Base-by-base conservation (phyloP, 2,797 vertebrate species). In the Platalea minor region DNA sequence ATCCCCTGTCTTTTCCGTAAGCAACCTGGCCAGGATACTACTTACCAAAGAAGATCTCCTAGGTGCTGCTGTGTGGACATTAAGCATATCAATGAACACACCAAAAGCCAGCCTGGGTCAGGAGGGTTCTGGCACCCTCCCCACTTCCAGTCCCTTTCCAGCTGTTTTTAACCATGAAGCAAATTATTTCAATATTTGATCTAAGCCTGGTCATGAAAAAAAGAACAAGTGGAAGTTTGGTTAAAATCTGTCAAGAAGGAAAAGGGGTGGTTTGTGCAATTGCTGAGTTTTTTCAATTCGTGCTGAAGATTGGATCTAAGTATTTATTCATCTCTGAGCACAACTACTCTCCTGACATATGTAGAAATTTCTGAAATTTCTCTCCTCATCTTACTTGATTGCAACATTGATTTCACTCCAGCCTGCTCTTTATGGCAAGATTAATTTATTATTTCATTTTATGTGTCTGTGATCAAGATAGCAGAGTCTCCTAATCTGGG, bases 401-500 rank as follows among this genome's bases (percentile, higher is more conserved):
- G 78, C 56, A 93, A 74, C 77, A 92, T 86, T 92, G 91, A 65
- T 93, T 95, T 97, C 63, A 5, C 56, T 59, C 91, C 73, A 96
- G 63, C 77, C 83, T 94, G 81, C 73, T 97, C 78, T 93, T 96
- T 88, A 93, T 65, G 84, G 70, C 4, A 29, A 95, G 54, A 90
- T 95, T 94, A 89, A 85, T 94, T 95, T 94, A 92, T 68, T 75
- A 39, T 77, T 96, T 95, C 60, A 95, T 96, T 97, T 96, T 93
- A 93, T 80, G 50, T 92, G 60, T 64, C 83, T 97, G 86, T 88
- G 89, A 95, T 80, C 85, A 96, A 97, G 88, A 93, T 50, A 96
- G 87, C 91, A 96, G 93, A 95, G 74, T 95, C 64, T 96, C 87
- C 72, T 96, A 91, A 95, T 94, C 72, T 74, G 67, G 31, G 50